Evolutionary conservation across 2,888 invertebrate species (phyloP).

Genomic region (Erannis defoliaria): DNA sequence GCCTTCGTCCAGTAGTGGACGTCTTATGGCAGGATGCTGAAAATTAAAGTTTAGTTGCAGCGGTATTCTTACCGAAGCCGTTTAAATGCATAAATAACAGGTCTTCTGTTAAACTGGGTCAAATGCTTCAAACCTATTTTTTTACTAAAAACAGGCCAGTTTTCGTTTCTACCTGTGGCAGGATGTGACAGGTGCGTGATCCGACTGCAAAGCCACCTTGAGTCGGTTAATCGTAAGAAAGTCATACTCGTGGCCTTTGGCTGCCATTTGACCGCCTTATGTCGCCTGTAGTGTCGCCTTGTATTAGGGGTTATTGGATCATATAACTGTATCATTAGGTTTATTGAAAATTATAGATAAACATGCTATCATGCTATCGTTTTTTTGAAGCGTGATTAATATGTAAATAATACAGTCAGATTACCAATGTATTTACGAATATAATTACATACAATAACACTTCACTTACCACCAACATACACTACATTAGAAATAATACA

Average conservation of each 20-base stretch:
- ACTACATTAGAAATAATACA: no score
- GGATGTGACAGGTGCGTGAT: conserved; percentile 33
- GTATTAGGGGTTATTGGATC: conserved; percentile 1
- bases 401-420: no score
- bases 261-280: background rate
- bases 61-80: no score
- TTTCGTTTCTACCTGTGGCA: conserved; percentile 28
- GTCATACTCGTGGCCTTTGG: conserved; percentile 3
- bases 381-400: no score
- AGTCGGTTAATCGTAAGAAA: conserved; percentile 31
- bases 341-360: no score
- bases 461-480: no score
- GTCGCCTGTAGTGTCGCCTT: conserved; percentile 5
- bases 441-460: no score
- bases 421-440: no score
- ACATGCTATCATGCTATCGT: background rate
- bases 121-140: background rate
- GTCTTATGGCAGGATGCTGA: no score
- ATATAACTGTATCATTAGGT: no score
- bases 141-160: conserved; percentile 4
- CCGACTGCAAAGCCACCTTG: conserved; percentile 18
- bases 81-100: background rate
- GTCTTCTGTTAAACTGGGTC: background rate
- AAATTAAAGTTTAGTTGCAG: background rate
- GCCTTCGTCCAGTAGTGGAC: no score